Conservation (phyloP, 2,113 vertebrate species). For the Neoarius graeffei region DNA sequence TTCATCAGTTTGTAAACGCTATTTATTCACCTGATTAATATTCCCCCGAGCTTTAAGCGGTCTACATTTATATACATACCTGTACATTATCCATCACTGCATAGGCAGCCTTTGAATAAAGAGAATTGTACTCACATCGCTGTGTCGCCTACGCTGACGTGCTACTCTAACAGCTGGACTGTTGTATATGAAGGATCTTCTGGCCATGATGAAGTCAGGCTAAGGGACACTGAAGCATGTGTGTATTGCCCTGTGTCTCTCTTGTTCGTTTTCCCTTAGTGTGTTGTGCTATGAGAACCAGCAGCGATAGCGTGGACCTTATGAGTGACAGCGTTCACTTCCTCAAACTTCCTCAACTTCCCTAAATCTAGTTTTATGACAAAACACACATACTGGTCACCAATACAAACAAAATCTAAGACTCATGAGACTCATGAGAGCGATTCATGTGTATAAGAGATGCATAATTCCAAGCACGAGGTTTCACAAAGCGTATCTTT, state of each 20-base stretch:
- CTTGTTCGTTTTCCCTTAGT: not conserved
- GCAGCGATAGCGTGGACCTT: not conserved
- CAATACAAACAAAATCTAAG: not conserved
- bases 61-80: not conserved
- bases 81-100: not conserved
- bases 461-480: not conserved
- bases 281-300: constrained; percentile 26
- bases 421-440: not conserved
- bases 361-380: constrained; percentile 29
- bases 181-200: constrained; percentile 33
- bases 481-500: not conserved
- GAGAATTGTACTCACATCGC: constrained; percentile 45
- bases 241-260: not conserved
- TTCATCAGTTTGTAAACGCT: not conserved
- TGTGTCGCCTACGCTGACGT: constrained; percentile 41
- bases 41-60: not conserved
- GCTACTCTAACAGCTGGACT: constrained; percentile 40
- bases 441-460: not conserved
- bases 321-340: constrained; percentile 20
- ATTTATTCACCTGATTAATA: not conserved
- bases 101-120: not conserved
- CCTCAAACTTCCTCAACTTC: constrained; percentile 48
- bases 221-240: not conserved
- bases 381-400: not conserved
- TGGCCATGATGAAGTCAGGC: constrained; percentile 45